Evolutionary conservation across 2,888 invertebrate genomes (phyloP), one percentile per base, ranked within the genome.

Genomic region (Erebia palarica): DNA sequence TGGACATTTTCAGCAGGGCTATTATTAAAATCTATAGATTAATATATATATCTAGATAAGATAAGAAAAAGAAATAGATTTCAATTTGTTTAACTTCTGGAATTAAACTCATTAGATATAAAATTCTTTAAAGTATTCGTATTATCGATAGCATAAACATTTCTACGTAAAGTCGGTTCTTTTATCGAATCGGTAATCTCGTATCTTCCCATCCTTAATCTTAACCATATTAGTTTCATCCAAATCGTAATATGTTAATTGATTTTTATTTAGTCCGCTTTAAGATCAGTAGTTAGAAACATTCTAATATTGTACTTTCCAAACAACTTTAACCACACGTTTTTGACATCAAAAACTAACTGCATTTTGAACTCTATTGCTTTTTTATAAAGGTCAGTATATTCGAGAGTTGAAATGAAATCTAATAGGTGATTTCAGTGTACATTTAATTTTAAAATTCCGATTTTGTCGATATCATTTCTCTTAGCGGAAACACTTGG

Each of bases 401-500:
- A 21, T 60, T 57, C 36, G 18, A 16, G 1, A 18, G 18, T 66
- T 44, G 11, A 58, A 66, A 49, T 57, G 47, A 36, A 10, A 51
- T 66, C 53, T 57, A 60, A 61, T 49, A 42, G 59, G n/a, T 49
- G 27, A 58, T 16, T 18, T 49, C 14, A 11, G 59, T 78, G 77
- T 79, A 78, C 75, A 76, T 80, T 81, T 80, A 81, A 82, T 84
- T 82, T 83, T 75, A 76, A 82, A 82, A 84, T 84, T 85, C 75
- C 81, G 79, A 82, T 81, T 78, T 76, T 75, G 72, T 79, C 78
- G 80, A 82, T 83, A 84, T 81, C 80, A 81, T 83, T 84, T 81
- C 80, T 83, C 80, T 81, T 82, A 82, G 81, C 84, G 86, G 87
- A 88, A 87, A 89, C 83, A 85, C 80, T 86, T 82, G 83, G 81